These are phyloP conservation scores for Halocaridina rubra DNA, from an alignment of 2,888 invertebrate species.

Conservation along the genomic window DNA sequence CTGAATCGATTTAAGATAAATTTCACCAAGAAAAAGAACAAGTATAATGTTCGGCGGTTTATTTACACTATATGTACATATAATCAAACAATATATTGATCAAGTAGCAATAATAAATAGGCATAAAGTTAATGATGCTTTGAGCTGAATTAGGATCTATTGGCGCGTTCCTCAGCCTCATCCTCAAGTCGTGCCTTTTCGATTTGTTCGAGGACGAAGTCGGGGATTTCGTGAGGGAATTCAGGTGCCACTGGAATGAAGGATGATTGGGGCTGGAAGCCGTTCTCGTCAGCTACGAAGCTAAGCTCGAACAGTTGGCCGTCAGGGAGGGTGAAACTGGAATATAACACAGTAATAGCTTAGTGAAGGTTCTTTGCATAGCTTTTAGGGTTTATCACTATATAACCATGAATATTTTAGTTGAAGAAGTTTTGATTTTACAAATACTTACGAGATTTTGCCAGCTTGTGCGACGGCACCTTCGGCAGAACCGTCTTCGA, in stretches of 20 bases:
- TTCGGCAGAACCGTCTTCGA: background rate
- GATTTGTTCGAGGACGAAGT: background rate
- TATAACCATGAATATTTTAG: background rate
- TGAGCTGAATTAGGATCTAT: no score
- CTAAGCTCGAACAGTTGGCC: background rate
- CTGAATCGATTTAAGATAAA: no score
- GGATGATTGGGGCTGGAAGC: conserved; percentile 7
- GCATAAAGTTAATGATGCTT: no score
- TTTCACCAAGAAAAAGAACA: no score
- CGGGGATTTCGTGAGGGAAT: background rate
- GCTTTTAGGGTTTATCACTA: background rate
- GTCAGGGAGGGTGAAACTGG: background rate
- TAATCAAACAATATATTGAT: no score
- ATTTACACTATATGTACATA: no score
- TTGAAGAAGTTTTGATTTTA: background rate
- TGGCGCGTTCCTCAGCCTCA: no score
- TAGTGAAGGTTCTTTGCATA: background rate
- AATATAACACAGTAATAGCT: background rate
- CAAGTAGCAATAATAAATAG: no score
- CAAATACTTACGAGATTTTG: conserved; percentile 25
- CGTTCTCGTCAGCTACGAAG: conserved; percentile 8
- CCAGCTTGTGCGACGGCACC: conserved; percentile 28
- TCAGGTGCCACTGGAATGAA: conserved; percentile 1
- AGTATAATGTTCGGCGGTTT: no score
- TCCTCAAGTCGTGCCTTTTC: background rate